These are phyloP conservation scores for Byasa hedistus DNA, from an alignment of 2,888 invertebrate genomes.

Conservation along the genomic window DNA sequence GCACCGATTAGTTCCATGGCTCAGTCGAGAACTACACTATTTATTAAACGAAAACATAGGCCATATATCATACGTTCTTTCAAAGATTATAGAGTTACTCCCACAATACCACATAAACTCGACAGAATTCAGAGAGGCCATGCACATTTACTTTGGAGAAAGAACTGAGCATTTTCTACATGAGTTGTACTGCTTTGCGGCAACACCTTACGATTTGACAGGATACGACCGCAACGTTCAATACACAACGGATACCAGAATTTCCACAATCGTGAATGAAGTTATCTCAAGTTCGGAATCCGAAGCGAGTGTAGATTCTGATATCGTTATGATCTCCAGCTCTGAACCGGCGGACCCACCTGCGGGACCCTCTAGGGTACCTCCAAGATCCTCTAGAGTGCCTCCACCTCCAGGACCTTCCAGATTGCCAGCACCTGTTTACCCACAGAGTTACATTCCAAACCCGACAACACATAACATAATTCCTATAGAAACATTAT, in stretches of 20 bases:
- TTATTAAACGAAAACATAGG: conserved; percentile 83
- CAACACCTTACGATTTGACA: conserved; percentile 91
- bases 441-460: conserved; percentile 54
- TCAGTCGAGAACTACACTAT: conserved; percentile 91
- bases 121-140: conserved; percentile 84
- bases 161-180: conserved; percentile 93
- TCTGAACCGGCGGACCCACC: conserved; percentile 49
- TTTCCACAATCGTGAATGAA: conserved; percentile 80
- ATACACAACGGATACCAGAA: conserved; percentile 80
- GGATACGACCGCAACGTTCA: conserved; percentile 87
- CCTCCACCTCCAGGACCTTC: not conserved
- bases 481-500: conserved; percentile 72
- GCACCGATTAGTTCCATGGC: conserved; percentile 92
- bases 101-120: conserved; percentile 84
- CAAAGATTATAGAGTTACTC: conserved; percentile 85
- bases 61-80: conserved; percentile 83
- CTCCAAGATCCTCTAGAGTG: not conserved
- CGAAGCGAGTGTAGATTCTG: conserved; percentile 60
- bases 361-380: conserved; percentile 45
- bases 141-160: conserved; percentile 84
- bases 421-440: conserved; percentile 44
- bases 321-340: conserved; percentile 62
- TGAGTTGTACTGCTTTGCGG: conserved; percentile 92
- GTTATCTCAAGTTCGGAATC: conserved; percentile 66
- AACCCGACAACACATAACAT: conserved; percentile 49